Conservation (phyloP, 2,888 invertebrate species). For the Parasteatoda lunata region DNA sequence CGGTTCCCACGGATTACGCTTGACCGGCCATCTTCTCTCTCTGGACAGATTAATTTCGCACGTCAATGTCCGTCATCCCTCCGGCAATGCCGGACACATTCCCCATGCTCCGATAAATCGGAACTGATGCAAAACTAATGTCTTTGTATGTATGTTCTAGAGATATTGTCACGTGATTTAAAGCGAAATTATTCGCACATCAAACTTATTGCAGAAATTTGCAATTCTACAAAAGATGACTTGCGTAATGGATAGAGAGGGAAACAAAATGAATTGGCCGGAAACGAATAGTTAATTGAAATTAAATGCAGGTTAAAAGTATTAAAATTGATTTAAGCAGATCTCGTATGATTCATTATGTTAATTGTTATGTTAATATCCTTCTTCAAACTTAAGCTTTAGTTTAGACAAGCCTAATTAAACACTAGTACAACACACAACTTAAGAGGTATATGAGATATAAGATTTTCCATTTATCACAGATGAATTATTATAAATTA, state of each 20-base stretch:
- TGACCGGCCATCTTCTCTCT: slow-evolving; percentile 10
- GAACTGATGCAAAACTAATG: not conserved
- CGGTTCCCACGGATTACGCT: slow-evolving; percentile 48
- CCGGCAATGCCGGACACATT: not conserved
- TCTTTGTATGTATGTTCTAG: not conserved
- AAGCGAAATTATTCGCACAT: not conserved
- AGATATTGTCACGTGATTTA: not conserved
- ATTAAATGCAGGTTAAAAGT: too few relatives aligned
- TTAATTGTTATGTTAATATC: too few relatives aligned
- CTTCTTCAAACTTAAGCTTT: too few relatives aligned
- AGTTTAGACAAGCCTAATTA: too few relatives aligned
- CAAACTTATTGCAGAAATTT: not conserved
- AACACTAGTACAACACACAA: not conserved
- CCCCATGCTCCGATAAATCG: not conserved
- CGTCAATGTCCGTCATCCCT: slow-evolving; percentile 3
- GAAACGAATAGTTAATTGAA: too few relatives aligned
- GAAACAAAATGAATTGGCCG: too few relatives aligned
- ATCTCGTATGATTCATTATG: too few relatives aligned
- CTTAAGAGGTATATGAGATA: not conserved
- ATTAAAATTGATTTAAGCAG: too few relatives aligned
- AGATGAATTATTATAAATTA: too few relatives aligned
- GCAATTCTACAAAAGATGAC: not conserved
- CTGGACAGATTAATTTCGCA: slow-evolving; percentile 43
- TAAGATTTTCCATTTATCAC: too few relatives aligned
- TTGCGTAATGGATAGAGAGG: too few relatives aligned